A percentile compares a stretch with the other conserved stretches of the same genome.
Evolutionary conservation across 2,797 vertebrate genomes (phyloP).

Genomic region (Phalloptychus januarius): DNA sequence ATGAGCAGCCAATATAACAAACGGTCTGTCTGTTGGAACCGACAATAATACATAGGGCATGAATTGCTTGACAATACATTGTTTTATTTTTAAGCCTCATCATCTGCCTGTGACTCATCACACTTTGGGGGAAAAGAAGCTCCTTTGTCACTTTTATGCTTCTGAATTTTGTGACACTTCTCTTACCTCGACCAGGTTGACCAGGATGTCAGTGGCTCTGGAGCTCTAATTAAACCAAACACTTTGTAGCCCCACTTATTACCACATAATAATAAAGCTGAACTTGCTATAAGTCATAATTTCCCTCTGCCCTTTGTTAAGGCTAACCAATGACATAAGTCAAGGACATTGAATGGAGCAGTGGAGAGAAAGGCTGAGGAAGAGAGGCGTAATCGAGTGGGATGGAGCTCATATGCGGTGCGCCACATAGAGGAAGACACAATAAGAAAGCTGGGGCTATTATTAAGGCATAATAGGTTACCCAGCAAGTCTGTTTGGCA

Average conservation of each 20-base stretch:
- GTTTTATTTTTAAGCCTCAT: slow-evolving; percentile 24
- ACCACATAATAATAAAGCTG: slow-evolving; percentile 40
- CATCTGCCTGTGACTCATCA: slow-evolving; percentile 1
- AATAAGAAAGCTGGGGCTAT: slow-evolving; percentile 66
- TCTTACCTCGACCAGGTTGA: slow-evolving; percentile 41
- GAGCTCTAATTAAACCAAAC: slow-evolving; percentile 42
- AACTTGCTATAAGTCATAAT: slow-evolving; percentile 52
- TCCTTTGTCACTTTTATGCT: slow-evolving; percentile 24
- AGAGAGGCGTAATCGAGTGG: slow-evolving; percentile 50
- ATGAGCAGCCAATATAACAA: not conserved
- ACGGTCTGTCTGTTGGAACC: not conserved
- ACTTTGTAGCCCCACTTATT: slow-evolving; percentile 36
- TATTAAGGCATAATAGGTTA: slow-evolving; percentile 76
- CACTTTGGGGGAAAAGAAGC: not conserved
- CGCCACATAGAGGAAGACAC: slow-evolving; percentile 50
- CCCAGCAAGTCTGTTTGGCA: slow-evolving; percentile 61
- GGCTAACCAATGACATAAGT: slow-evolving; percentile 71
- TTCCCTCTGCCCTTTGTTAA: slow-evolving; percentile 47
- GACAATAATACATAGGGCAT: slow-evolving; percentile 1
- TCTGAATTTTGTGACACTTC: slow-evolving; percentile 27
- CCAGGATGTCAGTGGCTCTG: slow-evolving; percentile 25
- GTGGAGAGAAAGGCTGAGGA: slow-evolving; percentile 31
- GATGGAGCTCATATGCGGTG: slow-evolving; percentile 51
- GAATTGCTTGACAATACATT: slow-evolving; percentile 7
- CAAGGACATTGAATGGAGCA: slow-evolving; percentile 58